These are phyloP conservation scores for Ormyrus labotus DNA, from an alignment of 2,888 invertebrate species.

Conservation along the genomic window DNA sequence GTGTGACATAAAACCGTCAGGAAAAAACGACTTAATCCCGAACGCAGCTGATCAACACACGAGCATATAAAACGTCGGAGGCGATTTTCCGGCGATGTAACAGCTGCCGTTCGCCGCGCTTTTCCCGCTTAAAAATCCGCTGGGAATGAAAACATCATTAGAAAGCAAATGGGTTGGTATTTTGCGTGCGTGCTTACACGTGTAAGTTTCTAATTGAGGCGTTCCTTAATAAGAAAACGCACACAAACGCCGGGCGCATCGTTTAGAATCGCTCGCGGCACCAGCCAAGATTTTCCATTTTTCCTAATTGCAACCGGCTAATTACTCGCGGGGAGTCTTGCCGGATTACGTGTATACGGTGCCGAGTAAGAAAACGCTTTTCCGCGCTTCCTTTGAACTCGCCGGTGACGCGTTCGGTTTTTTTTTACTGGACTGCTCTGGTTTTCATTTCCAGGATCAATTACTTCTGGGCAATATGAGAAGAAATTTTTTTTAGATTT, in stretches of 20 bases:
- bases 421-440: no score
- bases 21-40: neutral
- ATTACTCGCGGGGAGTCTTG: no score
- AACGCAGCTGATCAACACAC: neutral
- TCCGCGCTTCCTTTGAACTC: neutral
- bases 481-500: no score
- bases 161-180: conserved; percentile 41
- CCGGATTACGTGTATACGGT: neutral
- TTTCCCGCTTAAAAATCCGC: neutral
- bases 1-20: no score
- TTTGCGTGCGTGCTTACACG: conserved; percentile 24
- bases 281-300: conserved; percentile 1
- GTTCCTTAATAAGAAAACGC: conserved; percentile 34
- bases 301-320: conserved; percentile 17
- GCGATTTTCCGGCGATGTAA: conserved; percentile 6
- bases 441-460: no score
- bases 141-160: conserved; percentile 47
- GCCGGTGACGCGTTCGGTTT: no score
- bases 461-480: no score
- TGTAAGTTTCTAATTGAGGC: conserved; percentile 44
- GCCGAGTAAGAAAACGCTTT: neutral
- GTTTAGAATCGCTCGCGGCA: conserved; percentile 5
- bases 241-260: neutral
- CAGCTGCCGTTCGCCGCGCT: no score
- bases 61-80: neutral